Evolutionary conservation across 2,797 vertebrate genomes (phyloP), one percentile per base, ranked within the genome.

Genomic region (Epinephelus awoara): DNA sequence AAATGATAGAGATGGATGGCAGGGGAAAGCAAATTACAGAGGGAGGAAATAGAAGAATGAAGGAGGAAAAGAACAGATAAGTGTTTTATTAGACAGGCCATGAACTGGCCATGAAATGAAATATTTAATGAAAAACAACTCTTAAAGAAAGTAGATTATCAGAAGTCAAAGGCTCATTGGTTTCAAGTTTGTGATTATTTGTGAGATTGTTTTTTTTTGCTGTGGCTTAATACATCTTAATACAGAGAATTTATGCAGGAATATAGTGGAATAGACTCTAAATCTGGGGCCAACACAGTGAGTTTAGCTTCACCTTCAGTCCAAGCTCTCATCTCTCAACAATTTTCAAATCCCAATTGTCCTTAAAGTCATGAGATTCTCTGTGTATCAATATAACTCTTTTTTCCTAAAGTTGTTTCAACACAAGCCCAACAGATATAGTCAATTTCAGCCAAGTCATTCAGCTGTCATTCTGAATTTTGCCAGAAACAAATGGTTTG

Each of bases 401-500:
- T 25, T 21, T 50, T 46, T 29, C 44, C 11, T 17, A 34, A 64
- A 56, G 49, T 51, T 14, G 19, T 38, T 27, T 56, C 15, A 27
- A 34, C 19, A 51, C 23, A 34, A 56, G 5, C 54, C 55, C 66
- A 74, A 54, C 65, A 69, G 19, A 52, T 27, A 21, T 25, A 1
- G 18, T 57, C 55, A 2, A 11, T 62, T 44, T 56, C 49, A 75
- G 55, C 59, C 71, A 69, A 70, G 50, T 77, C 63, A 56, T 73
- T 66, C 47, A 55, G 66, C 61, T 70, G 66, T 29, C 62, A 47
- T 42, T 55, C 18, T 59, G 50, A 50, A 54, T 47, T 72, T 27
- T 67, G 69, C 70, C 62, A 74, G 34, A 55, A 56, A 40, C 58
- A 65, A 66, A 77, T 42, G 25, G 50, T 72, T 75, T 75, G 11